Base-by-base conservation (phyloP, 2,888 invertebrate species). In the Drosophila testacea region DNA sequence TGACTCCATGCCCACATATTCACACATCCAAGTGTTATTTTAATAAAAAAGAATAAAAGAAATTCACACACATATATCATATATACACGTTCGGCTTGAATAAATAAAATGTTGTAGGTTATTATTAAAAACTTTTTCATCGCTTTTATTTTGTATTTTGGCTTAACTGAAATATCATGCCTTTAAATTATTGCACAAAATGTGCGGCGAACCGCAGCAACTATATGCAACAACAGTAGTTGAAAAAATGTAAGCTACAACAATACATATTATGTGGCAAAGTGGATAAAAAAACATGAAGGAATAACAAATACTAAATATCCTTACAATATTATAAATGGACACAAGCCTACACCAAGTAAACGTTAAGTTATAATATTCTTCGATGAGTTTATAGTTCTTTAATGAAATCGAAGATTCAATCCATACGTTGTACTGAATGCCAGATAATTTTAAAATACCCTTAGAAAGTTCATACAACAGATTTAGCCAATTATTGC, bases 101-200 rank as follows among this genome's bases (percentile, higher is more conserved):
- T 72, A 83, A 73, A 82, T 72, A 73, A 64, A 69, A 72, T 61
- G 46, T 65, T 77, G 55, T 73, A 52, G 69, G 78, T 71, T 67
- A 62, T 65, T 69, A 36, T 52, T 30, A 61, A 60, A 30, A 38
- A 50, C 6, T 44, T 57, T 52, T 30, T 34, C 55, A 6, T 46
- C 30, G 30, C 5, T 30, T 4, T 5, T 30, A 6, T 70, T 64
- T 51, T 68, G 46, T 55, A 62, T 77, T 68, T 67, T 47, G 67
- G 69, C 34, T 81, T 75, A 75, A 78, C 80, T 77, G 79, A 73
- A 79, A 75, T 83, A 77, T 75, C 77, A 83, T 60, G 75, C 65
- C 67, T 59, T 83, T 81, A 79, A 83, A 83, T 80, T 55, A 83
- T 73, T 76, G 80, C 68, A 69, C 55, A 72, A 81, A 83, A 78